Evolutionary conservation across 1,140 invertebrate genomes (phyloP).

Genomic region (Globodera ellingtonae): DNA sequence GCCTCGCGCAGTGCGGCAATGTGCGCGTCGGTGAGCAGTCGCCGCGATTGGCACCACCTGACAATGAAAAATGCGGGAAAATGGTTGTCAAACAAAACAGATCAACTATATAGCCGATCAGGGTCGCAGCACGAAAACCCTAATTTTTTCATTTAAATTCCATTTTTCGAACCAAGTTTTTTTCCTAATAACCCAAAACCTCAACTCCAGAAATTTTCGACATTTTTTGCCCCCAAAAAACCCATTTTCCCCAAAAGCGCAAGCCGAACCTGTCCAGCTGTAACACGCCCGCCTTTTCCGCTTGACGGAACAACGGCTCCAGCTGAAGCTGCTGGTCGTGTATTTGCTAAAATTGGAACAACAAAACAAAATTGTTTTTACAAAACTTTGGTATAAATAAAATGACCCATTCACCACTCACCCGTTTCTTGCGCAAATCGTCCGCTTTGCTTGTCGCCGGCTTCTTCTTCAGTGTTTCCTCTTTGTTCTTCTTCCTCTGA

Average conservation of each 20-base stretch:
- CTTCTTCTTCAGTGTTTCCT: neutral
- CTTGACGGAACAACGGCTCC: slow-evolving; percentile 32
- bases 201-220: too few species aligned
- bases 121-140: too few species aligned
- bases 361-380: neutral
- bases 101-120: too few species aligned
- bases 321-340: slow-evolving; percentile 43
- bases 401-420: neutral
- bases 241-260: neutral
- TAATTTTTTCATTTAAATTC: too few species aligned
- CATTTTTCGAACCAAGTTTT: too few species aligned
- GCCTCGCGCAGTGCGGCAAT: slow-evolving; percentile 26
- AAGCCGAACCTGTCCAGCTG: slow-evolving; percentile 9
- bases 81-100: neutral
- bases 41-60: slow-evolving; percentile 29
- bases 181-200: too few species aligned
- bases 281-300: slow-evolving; percentile 32
- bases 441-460: neutral
- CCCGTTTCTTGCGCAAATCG: neutral
- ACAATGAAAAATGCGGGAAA: neutral
- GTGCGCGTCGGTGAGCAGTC: slow-evolving; percentile 26
- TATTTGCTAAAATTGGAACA: slow-evolving; percentile 6
- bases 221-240: too few species aligned
- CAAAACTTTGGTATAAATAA: neutral
- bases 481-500: neutral